A percentile compares a stretch with the other conserved stretches of the same genome.
Evolutionary conservation across 2,888 invertebrate species (phyloP).

Genomic region (Leuctra nigra): DNA sequence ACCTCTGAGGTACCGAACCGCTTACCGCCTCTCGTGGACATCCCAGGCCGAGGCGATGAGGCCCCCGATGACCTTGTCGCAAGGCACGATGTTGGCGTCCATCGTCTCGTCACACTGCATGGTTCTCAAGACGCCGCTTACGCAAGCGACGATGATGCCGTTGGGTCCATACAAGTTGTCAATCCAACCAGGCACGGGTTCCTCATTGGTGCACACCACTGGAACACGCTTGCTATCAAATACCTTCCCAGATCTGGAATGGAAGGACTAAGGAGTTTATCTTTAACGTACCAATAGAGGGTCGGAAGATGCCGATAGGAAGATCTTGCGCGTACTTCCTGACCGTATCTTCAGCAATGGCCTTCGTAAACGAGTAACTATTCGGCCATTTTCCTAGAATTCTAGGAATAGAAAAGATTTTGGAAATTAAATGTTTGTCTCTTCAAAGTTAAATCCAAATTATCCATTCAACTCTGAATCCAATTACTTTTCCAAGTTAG

Average conservation of each 20-base stretch:
- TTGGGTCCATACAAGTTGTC: slow-evolving; percentile 51
- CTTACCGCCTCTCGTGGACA: slow-evolving; percentile 40
- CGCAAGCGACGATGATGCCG: slow-evolving; percentile 36
- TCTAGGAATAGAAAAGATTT: too few species aligned
- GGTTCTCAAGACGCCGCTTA: slow-evolving; percentile 46
- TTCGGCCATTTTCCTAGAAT: slow-evolving; percentile 56
- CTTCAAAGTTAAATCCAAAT: too few species aligned
- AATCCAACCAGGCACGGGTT: slow-evolving; percentile 45
- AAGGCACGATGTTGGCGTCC: slow-evolving; percentile 66
- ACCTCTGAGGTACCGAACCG: too few species aligned
- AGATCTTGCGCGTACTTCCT: slow-evolving; percentile 50
- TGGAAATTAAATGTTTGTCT: too few species aligned
- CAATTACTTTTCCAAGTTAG: too few species aligned
- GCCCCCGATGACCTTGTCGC: slow-evolving; percentile 62
- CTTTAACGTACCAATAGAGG: slow-evolving; percentile 71
- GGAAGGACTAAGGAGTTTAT: too few species aligned
- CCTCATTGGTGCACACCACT: slow-evolving; percentile 33
- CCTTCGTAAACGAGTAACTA: slow-evolving; percentile 83
- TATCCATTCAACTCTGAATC: too few species aligned
- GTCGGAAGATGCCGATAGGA: slow-evolving; percentile 72
- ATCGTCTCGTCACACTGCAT: slow-evolving; percentile 43
- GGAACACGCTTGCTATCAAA: too few species aligned
- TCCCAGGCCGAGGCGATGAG: slow-evolving; percentile 58
- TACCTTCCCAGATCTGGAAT: too few species aligned
- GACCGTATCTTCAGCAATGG: slow-evolving; percentile 67